Evolutionary conservation across 2,888 invertebrate genomes (phyloP).

Genomic region (Drosophila aldrichi): DNA sequence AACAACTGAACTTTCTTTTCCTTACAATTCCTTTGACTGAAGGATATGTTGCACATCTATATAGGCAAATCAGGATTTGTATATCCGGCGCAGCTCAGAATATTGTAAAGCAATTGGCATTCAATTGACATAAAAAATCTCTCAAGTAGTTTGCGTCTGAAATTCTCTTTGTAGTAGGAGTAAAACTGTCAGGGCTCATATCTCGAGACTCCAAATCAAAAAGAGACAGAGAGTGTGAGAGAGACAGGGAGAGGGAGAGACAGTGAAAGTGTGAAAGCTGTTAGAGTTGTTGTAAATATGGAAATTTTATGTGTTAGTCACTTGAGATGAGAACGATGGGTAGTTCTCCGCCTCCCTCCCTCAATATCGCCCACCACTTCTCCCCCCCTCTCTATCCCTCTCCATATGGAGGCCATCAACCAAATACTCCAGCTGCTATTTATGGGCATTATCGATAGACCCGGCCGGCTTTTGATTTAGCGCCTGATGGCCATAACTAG

Average conservation of each 20-base stretch:
- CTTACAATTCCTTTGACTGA: too few relatives aligned
- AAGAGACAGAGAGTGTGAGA: too few relatives aligned
- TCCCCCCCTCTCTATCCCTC: not conserved
- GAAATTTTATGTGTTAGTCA: constrained; percentile 45
- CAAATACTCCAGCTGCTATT: not conserved
- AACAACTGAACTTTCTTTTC: too few relatives aligned
- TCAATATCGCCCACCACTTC: too few relatives aligned
- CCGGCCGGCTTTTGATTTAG: constrained; percentile 56
- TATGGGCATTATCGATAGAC: constrained; percentile 8
- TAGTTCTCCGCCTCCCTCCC: not conserved
- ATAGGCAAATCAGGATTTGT: not conserved
- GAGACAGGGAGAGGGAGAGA: not conserved
- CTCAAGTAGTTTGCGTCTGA: not conserved
- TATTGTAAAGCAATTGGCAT: not conserved
- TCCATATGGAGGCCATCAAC: not conserved
- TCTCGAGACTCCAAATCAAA: not conserved
- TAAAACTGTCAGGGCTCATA: not conserved
- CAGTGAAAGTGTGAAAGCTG: not conserved
- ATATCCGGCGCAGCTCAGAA: not conserved
- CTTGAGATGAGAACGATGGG: not conserved
- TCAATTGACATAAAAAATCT: not conserved
- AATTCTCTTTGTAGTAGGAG: constrained; percentile 1
- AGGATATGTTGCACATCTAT: not conserved
- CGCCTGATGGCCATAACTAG: constrained; percentile 18
- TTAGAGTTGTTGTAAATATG: constrained; percentile 27